These are phyloP conservation scores for Caligus rogercresseyi DNA, from an alignment of 1,140 invertebrate species.

Conservation along the genomic window DNA sequence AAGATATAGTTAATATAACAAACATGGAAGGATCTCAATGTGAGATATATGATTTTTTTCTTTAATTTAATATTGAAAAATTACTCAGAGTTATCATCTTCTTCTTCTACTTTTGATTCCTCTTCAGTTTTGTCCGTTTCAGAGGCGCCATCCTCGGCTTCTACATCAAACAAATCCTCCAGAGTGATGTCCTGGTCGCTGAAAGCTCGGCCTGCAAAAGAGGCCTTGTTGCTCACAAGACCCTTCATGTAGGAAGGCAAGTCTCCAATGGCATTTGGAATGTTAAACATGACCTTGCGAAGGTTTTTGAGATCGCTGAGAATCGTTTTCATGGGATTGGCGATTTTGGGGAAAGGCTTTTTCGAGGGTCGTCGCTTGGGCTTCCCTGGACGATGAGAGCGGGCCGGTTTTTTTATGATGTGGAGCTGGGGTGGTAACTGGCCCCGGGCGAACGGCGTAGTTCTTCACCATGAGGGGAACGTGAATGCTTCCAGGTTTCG, in stretches of 20 bases:
- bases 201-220: neutral
- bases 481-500: neutral
- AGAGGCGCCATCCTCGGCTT: neutral
- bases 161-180: neutral
- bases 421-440: neutral
- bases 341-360: neutral
- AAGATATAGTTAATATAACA: no score
- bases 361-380: neutral
- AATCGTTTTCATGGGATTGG: neutral
- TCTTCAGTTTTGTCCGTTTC: no score
- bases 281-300: neutral
- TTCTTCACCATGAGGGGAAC: neutral
- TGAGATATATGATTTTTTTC: no score
- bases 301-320: neutral
- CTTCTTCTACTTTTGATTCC: no score
- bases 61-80: no score
- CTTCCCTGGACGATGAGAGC: neutral
- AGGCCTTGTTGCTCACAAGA: neutral
- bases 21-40: neutral
- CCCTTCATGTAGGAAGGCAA: neutral
- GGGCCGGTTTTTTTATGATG: neutral
- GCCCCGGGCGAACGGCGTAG: neutral
- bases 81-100: no score
- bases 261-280: neutral
- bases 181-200: neutral